These are phyloP conservation scores for Kryphioiulus occultus DNA, from an alignment of 2,888 invertebrate species.

Conservation along the genomic window DNA sequence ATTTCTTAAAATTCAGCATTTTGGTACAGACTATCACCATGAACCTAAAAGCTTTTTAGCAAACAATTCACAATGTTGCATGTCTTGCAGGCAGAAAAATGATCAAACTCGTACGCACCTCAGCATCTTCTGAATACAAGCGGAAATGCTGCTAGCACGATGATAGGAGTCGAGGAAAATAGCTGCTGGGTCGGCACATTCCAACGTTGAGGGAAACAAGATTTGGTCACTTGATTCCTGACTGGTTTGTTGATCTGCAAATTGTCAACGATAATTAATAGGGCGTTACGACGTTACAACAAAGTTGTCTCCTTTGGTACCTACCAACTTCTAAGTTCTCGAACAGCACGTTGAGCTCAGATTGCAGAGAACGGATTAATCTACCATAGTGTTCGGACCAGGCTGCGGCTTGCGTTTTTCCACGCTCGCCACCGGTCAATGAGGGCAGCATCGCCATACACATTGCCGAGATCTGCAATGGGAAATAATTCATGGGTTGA, in stretches of 20 bases:
- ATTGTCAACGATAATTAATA: background rate
- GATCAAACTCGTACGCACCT: background rate
- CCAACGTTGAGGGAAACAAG: background rate
- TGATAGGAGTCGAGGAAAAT: background rate
- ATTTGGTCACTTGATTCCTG: background rate
- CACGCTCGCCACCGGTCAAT: background rate
- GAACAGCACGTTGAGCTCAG: background rate
- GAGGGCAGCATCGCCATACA: background rate
- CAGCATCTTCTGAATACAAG: background rate
- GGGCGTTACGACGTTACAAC: background rate
- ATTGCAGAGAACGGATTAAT: background rate
- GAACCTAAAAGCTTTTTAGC: too few species aligned
- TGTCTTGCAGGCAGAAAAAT: too few species aligned
- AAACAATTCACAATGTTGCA: too few species aligned
- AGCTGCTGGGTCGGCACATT: background rate
- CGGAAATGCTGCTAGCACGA: background rate
- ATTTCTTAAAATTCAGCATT: too few species aligned
- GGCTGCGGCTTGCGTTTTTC: background rate
- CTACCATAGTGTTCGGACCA: background rate
- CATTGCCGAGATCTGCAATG: background rate
- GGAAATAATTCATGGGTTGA: too few species aligned
- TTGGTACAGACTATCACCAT: too few species aligned
- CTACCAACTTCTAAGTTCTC: background rate
- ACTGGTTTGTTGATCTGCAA: background rate
- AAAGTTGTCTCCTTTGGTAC: background rate